Base-by-base conservation (phyloP, 2,113 vertebrate genomes). In the Apistogramma diplotaenia region DNA sequence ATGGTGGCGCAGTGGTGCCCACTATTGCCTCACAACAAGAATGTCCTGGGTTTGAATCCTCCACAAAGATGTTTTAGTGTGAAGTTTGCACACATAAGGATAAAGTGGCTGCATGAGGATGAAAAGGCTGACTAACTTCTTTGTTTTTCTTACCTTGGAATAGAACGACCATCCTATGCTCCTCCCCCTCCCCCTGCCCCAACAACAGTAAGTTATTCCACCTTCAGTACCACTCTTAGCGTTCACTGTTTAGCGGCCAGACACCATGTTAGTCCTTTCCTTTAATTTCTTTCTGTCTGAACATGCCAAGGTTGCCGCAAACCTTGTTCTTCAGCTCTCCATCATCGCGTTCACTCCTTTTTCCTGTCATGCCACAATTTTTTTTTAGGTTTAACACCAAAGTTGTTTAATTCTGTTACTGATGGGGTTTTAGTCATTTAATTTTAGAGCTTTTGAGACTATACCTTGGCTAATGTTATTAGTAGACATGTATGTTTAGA, bases 91-190 rank as follows among this genome's bases (percentile, higher is more conserved):
- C n/a, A 35, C 33, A 35, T 33, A 35, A 35, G 8, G 33, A 9
- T 35, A 35, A 35, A 35, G 8, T 35, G 33, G 33, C 8, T 35
- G 33, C 2, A 35, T 35, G 33, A 10, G 10, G 61, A 43, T 56
- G 8, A 53, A 4, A 27, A 7, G 0, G 2, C 33, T 8, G 4
- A 37, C 31, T 58, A n/a, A 78, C 7, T 8, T 10, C 9, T 33
- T 2, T 51, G 10, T 5, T 1, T 58, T 3, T 18, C 27, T 3
- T 27, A 54, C 58, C 10, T 57, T 79, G 43, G 76, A 85, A 93
- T 96, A 99, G 98, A 99, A 94, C 96, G 98, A 89, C 98, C 98
- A 85, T 99, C 98, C 79, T 99, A 99, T 82, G 97, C 97, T 89
- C 98, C 97, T 88, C 97, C 97, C 94, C 98, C 98, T 85, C 96